These are phyloP conservation scores for Varanus salvator DNA, from an alignment of 2,113 vertebrate species.

Conservation along the genomic window DNA sequence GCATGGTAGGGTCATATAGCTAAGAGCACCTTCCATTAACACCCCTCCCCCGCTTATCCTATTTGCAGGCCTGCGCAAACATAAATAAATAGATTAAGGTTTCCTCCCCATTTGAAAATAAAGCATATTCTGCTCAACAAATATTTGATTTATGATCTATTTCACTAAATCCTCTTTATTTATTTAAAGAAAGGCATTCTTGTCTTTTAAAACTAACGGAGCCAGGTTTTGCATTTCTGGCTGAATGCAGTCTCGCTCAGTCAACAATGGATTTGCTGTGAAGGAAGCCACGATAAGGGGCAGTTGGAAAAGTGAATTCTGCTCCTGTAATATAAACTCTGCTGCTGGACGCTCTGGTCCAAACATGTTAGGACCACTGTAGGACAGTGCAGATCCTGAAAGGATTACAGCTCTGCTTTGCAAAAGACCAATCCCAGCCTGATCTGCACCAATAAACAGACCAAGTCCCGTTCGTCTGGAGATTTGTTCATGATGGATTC, in stretches of 20 bases:
- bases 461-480: not conserved
- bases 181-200: conserved; percentile 16
- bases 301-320: conserved; percentile 68
- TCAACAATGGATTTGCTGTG: conserved; percentile 49
- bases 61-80: not conserved
- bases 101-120: conserved; percentile 18
- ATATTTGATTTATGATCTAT: conserved; percentile 53
- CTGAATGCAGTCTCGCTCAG: conserved; percentile 33
- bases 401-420: conserved; percentile 39
- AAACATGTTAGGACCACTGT: conserved; percentile 56
- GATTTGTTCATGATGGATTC: not conserved
- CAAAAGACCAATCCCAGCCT: not conserved
- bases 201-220: conserved; percentile 61
- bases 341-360: conserved; percentile 58
- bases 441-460: not conserved
- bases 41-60: not conserved
- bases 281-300: conserved; percentile 41
- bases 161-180: conserved; percentile 39
- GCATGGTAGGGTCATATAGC: not conserved
- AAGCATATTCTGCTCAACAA: conserved; percentile 48
- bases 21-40: not conserved
- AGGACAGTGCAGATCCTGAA: conserved; percentile 27
- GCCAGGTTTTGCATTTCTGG: conserved; percentile 56
- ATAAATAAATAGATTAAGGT: not conserved
- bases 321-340: conserved; percentile 60